A percentile compares a stretch with the other conserved stretches of the same genome.
These are phyloP conservation scores for Pomacea maculata DNA, from an alignment of 1,140 invertebrate genomes.

Conservation along the genomic window DNA sequence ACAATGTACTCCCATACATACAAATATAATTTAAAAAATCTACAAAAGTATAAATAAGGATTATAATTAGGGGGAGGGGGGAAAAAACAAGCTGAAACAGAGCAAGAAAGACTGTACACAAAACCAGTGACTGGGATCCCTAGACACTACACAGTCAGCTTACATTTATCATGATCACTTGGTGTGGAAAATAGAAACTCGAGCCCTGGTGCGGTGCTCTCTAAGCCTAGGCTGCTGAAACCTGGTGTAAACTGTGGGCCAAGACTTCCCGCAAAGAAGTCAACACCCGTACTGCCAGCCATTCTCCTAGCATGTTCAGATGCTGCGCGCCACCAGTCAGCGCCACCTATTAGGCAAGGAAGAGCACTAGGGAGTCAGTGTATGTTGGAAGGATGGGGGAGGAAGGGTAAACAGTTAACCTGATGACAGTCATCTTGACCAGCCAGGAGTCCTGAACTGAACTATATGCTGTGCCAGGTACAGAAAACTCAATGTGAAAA, in stretches of 20 bases:
- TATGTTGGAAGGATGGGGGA: not conserved
- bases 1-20: too few relatives aligned
- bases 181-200: slow-evolving; percentile 23
- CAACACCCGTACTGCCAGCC: slow-evolving; percentile 14
- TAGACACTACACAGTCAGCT: not conserved
- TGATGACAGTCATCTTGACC: not conserved
- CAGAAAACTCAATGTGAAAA: not conserved
- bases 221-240: slow-evolving; percentile 20
- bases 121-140: not conserved
- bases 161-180: slow-evolving; percentile 15
- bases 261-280: slow-evolving; percentile 25
- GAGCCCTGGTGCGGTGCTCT: slow-evolving; percentile 18
- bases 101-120: not conserved
- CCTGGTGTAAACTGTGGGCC: slow-evolving; percentile 7
- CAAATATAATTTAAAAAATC: too few relatives aligned
- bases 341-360: slow-evolving; percentile 34
- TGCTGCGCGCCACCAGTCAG: slow-evolving; percentile 43
- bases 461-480: not conserved
- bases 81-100: not conserved
- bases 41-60: not conserved
- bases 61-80: not conserved
- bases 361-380: slow-evolving; percentile 13
- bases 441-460: not conserved
- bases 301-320: slow-evolving; percentile 39
- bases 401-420: not conserved